Evolutionary conservation across 1,140 invertebrate species (phyloP).

Genomic region (Bemisia tabaci): DNA sequence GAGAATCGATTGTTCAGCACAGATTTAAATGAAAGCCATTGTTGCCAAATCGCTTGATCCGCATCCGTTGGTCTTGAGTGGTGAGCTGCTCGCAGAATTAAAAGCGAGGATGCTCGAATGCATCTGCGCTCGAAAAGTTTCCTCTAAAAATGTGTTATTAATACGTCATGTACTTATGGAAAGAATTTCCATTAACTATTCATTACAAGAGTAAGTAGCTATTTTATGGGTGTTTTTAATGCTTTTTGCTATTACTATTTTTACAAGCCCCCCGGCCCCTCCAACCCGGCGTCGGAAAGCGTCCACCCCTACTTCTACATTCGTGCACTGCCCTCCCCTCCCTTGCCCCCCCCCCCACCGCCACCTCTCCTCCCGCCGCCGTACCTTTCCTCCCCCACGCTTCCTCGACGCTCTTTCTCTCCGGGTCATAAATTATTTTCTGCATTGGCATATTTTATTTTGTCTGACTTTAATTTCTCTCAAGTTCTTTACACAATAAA

Average conservation of each 20-base stretch:
- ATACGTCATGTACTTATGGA: not conserved
- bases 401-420: not conserved
- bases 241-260: not conserved
- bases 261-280: conserved; percentile 13
- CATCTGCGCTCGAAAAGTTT: not conserved
- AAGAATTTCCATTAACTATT: not conserved
- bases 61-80: no score
- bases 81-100: no score
- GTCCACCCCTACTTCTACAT: conserved; percentile 28
- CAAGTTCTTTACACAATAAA: not conserved
- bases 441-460: not conserved
- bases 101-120: no score
- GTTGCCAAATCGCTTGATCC: no score
- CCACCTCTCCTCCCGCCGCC: conserved; percentile 3
- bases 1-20: no score
- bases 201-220: not conserved
- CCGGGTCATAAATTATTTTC: conserved; percentile 5
- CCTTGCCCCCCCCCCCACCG: conserved; percentile 9
- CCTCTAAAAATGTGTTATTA: not conserved
- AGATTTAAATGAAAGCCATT: no score
- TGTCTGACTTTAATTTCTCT: conserved; percentile 10
- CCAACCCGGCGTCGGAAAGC: conserved; percentile 31
- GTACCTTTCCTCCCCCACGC: conserved; percentile 17
- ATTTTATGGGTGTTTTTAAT: not conserved
- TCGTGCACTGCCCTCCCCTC: conserved; percentile 24